Conservation (phyloP, 2,888 invertebrate genomes). For the Nemurella pictetii region DNA sequence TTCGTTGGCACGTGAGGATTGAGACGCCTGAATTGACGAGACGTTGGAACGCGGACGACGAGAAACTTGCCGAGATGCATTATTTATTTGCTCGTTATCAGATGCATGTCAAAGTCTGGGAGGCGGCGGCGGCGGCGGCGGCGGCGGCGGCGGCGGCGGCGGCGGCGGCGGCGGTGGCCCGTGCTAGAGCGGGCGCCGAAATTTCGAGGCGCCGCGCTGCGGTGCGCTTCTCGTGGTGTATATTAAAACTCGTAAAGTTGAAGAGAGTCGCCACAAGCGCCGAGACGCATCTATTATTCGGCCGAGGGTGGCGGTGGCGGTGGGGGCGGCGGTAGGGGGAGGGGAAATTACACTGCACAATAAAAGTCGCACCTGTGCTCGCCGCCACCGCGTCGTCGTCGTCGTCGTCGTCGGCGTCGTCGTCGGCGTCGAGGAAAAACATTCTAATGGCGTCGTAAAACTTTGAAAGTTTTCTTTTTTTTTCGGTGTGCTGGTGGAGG, state of each 20-base stretch:
- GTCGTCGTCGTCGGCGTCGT: slow-evolving; percentile 21
- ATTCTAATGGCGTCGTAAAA: slow-evolving; percentile 28
- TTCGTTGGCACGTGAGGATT: too few relatives aligned
- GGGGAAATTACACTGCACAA: slow-evolving; percentile 39
- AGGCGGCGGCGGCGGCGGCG: not conserved
- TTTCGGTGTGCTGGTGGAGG: not conserved
- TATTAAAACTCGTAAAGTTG: slow-evolving; percentile 43
- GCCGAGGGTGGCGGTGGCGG: not conserved
- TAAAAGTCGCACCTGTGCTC: slow-evolving; percentile 39
- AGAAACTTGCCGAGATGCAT: not conserved
- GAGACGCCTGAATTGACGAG: too few relatives aligned
- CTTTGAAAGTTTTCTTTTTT: slow-evolving; percentile 1
- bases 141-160: not conserved
- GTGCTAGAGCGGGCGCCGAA: too few relatives aligned
- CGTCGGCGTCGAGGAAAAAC: slow-evolving; percentile 21
- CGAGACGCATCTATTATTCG: slow-evolving; percentile 33
- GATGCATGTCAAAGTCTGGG: not conserved
- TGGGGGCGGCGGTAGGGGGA: not conserved
- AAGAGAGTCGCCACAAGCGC: slow-evolving; percentile 13
- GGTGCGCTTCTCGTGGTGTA: slow-evolving; percentile 24
- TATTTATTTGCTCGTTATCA: not conserved
- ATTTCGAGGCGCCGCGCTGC: not conserved
- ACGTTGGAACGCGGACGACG: too few relatives aligned
- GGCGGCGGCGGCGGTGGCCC: not conserved
- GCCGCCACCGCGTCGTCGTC: slow-evolving; percentile 23